phyloP scores from a whole-genome alignment of 2,888 invertebrate genomes.

The Noctua janthina region DNA sequence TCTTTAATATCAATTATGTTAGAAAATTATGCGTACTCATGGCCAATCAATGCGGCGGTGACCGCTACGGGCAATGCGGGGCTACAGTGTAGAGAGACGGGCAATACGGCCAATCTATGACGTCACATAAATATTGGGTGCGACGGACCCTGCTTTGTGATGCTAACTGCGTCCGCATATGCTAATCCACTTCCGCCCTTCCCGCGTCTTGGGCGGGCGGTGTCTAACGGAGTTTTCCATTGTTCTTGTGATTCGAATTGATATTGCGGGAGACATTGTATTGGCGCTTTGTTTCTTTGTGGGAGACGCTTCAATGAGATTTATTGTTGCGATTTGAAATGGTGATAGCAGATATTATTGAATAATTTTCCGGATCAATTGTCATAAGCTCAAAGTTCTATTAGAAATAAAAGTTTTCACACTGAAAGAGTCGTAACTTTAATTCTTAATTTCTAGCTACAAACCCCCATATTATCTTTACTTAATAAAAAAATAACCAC shows the following conservation, averaged over 20 bases:
- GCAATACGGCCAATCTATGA: conserved; percentile 72
- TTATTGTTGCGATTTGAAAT: conserved; percentile 26
- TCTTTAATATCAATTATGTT: conserved; percentile 60
- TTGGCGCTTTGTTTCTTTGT: conserved; percentile 51
- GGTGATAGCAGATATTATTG: background rate
- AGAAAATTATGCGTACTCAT: conserved; percentile 63
- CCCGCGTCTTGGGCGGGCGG: conserved; percentile 74
- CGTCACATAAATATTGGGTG: conserved; percentile 81
- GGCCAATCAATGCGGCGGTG: conserved; percentile 60
- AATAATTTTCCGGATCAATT: conserved; percentile 15
- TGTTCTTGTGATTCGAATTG: conserved; percentile 58
- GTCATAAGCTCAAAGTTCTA: no score
- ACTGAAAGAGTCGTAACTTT: background rate
- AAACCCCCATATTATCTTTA: background rate
- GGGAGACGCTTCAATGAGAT: conserved; percentile 20
- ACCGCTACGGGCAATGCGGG: conserved; percentile 37
- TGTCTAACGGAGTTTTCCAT: conserved; percentile 59
- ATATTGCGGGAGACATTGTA: conserved; percentile 50
- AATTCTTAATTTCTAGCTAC: no score
- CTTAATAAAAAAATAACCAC: background rate
- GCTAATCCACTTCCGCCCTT: conserved; percentile 80
- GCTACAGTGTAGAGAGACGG: conserved; percentile 55
- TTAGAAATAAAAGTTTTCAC: no score
- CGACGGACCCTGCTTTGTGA: conserved; percentile 77
- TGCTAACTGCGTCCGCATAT: conserved; percentile 82